Percentiles rank a stretch among this genome's conserved stretches.
Evolutionary conservation across 2,888 invertebrate species (phyloP).

Genomic region (Dicyrtomina minuta): DNA sequence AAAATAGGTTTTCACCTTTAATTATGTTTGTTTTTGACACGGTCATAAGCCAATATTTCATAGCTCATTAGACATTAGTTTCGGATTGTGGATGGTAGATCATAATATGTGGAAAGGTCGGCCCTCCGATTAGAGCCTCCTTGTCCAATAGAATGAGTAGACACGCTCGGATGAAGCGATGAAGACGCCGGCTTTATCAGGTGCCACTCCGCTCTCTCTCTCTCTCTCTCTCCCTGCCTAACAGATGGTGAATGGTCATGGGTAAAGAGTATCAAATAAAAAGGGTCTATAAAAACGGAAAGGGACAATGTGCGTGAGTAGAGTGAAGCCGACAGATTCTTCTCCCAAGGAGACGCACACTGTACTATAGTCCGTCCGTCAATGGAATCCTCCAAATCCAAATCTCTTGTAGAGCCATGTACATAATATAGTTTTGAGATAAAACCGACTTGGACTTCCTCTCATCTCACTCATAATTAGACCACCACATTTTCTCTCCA

Average conservation of each 20-base stretch:
- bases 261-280: constrained; percentile 21
- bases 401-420: neutral
- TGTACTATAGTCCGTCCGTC: neutral
- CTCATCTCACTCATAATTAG: constrained; percentile 8
- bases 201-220: constrained; percentile 37
- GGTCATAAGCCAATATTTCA: constrained; percentile 50
- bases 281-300: constrained; percentile 32
- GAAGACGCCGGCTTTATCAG: constrained; percentile 48
- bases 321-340: constrained; percentile 16
- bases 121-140: neutral
- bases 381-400: neutral
- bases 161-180: constrained; percentile 24
- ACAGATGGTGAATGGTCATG: constrained; percentile 47
- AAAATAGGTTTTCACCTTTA: constrained; percentile 47
- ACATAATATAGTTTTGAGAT: neutral
- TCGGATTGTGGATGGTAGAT: constrained; percentile 5
- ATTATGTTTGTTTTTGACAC: constrained; percentile 51
- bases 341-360: constrained; percentile 32
- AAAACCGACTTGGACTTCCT: neutral
- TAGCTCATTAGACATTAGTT: constrained; percentile 46
- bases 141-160: constrained; percentile 1
- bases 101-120: constrained; percentile 23
- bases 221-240: constrained; percentile 24
- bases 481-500: constrained; percentile 9
- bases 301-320: neutral